Evolutionary conservation across 1,140 invertebrate species (phyloP), one percentile per base, ranked within the genome.

Genomic region (Caenorhabditis inopinata): DNA sequence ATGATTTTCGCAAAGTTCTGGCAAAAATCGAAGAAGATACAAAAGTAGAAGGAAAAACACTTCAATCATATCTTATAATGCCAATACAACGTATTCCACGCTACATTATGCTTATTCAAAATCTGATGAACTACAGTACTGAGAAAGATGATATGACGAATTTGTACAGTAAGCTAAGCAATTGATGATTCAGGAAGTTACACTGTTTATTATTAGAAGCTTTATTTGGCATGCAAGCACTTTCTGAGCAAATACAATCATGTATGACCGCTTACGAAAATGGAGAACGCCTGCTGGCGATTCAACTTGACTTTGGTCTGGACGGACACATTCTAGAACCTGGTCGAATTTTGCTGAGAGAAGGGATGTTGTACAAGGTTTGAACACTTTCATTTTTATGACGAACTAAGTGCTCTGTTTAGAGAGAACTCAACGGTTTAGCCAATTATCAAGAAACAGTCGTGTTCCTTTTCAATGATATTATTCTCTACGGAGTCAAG

Each of bases 301-400:
- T 79, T 29, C 73, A 79, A 35, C 42, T 38, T n/a, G 32, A 25
- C 23, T 47, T 79, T 16, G 76, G 49, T 25, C 16, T 77, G 29
- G 47, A 46, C 12, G 29, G 27, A 18, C 46, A 46, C 21, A 46
- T 79, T 45, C 51, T 79, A 1, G 62, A 58, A 11, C 78, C 78
- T 6, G 78, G 78, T 49, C 18, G 78, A 2, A 25, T 58, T 1
- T 42, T 79, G 11, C 6, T 79, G n/a, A 79, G 45, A n/a, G 78
- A 79, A 45, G 78, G 78, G 23, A 23, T 46, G 38, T 58, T 79
- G 62, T 79, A 79, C 45, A 79, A 79, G 46, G 78, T 79, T 27
- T n/a, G 46, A 21, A 25, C 2, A 74, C 18, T 18, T 23, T 9
- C 18, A 53, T 53, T 53, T 53, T 27, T 9, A n/a, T 23, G 12